Conservation (phyloP, 1,140 invertebrate genomes). For the Trichonephila clavata region DNA sequence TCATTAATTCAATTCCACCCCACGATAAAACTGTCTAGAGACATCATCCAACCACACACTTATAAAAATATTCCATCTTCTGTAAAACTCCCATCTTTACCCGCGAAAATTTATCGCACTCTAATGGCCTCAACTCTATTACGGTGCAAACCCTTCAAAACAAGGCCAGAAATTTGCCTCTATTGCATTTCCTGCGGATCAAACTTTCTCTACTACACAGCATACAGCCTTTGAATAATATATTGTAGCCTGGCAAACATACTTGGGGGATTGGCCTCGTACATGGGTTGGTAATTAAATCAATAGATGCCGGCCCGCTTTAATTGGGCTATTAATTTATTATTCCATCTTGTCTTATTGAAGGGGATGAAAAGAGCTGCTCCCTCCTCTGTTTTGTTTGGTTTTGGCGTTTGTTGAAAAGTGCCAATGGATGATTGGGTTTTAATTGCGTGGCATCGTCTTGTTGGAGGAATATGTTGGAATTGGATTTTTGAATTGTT, state of each 20-base stretch:
- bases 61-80: not conserved
- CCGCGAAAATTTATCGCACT: conserved; percentile 23
- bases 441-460: conserved; percentile 2
- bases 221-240: conserved; percentile 60
- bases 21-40: no score
- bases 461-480: not conserved
- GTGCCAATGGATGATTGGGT: conserved; percentile 3
- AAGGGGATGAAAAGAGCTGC: conserved; percentile 38
- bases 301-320: conserved; percentile 68
- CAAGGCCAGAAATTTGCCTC: conserved; percentile 43
- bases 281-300: conserved; percentile 69
- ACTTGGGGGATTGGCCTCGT: conserved; percentile 11
- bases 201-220: not conserved
- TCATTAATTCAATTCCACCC: no score
- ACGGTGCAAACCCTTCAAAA: not conserved
- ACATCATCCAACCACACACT: not conserved
- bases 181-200: conserved; percentile 30
- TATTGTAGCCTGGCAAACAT: conserved; percentile 29
- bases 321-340: conserved; percentile 76
- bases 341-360: conserved; percentile 73
- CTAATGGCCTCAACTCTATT: conserved; percentile 48
- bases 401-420: conserved; percentile 4
- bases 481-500: conserved; percentile 10
- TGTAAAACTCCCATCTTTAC: not conserved
- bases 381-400: not conserved